A percentile compares a stretch with the other conserved stretches of the same genome.
phyloP scores from a whole-genome alignment of 2,113 vertebrate genomes.

The Pelodiscus sinensis region DNA sequence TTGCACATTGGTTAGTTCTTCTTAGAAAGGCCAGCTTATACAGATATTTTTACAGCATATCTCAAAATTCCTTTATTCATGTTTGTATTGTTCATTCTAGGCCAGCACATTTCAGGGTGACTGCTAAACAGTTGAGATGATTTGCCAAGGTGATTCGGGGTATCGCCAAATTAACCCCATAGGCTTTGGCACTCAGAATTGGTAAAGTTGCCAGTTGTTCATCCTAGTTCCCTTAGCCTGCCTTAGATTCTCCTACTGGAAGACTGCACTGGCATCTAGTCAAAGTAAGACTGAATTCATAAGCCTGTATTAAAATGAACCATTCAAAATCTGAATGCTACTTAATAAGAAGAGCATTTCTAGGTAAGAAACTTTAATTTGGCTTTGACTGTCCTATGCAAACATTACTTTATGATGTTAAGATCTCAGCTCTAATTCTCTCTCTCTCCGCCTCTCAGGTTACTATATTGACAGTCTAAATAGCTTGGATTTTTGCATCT shows the following conservation, averaged over 20 bases:
- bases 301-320: constrained; percentile 51
- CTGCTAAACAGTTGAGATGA: constrained; percentile 36
- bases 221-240: constrained; percentile 61
- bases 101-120: constrained; percentile 32
- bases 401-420: constrained; percentile 20
- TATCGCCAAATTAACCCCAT: constrained; percentile 44
- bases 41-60: constrained; percentile 37
- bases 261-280: constrained; percentile 63
- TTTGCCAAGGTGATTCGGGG: constrained; percentile 50
- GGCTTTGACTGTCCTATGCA: constrained; percentile 24
- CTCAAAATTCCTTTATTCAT: constrained; percentile 46
- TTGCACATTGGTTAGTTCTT: neutral
- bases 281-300: constrained; percentile 67
- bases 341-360: constrained; percentile 25
- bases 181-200: constrained; percentile 53
- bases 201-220: constrained; percentile 67
- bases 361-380: constrained; percentile 23
- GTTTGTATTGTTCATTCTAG: constrained; percentile 32
- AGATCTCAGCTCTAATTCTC: constrained; percentile 25
- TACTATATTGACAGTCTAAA: constrained; percentile 22
- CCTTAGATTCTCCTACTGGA: constrained; percentile 65
- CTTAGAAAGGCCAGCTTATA: neutral
- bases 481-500: neutral
- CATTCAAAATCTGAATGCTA: constrained; percentile 33
- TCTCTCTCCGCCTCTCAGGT: neutral